Evolutionary conservation across 2,113 vertebrate genomes (phyloP).

Genomic region (Excalfactoria chinensis): DNA sequence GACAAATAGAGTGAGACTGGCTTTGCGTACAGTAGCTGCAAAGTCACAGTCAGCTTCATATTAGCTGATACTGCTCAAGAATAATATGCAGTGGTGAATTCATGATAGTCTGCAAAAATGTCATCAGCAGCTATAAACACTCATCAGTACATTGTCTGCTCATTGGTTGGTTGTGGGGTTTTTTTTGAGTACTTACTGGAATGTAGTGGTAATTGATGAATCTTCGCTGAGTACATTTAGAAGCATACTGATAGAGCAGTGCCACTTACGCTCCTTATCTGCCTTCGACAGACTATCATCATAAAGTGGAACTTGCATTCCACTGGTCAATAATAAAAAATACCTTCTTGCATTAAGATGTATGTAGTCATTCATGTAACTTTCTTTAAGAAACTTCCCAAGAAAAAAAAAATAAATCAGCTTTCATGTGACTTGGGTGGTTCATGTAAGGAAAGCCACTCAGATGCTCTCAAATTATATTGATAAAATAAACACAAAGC

Average conservation of each 20-base stretch:
- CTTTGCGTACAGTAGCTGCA: neutral
- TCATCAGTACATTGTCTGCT: neutral
- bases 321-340: neutral
- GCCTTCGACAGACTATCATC: neutral
- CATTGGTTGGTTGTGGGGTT: neutral
- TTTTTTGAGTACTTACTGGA: neutral
- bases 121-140: neutral
- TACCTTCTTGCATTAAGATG: neutral
- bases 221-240: neutral
- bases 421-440: neutral
- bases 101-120: neutral
- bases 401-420: neutral
- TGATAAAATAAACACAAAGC: neutral
- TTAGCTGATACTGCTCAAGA: neutral
- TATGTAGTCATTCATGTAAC: neutral
- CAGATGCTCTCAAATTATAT: neutral
- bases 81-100: neutral
- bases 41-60: neutral
- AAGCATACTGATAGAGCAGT: neutral
- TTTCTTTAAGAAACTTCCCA: neutral
- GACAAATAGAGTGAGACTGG: neutral
- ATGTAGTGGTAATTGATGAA: neutral
- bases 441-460: neutral
- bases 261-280: constrained; percentile 16
- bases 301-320: constrained; percentile 8